Evolutionary conservation across 2,113 vertebrate species (phyloP).

Genomic region (Strix aluco): DNA sequence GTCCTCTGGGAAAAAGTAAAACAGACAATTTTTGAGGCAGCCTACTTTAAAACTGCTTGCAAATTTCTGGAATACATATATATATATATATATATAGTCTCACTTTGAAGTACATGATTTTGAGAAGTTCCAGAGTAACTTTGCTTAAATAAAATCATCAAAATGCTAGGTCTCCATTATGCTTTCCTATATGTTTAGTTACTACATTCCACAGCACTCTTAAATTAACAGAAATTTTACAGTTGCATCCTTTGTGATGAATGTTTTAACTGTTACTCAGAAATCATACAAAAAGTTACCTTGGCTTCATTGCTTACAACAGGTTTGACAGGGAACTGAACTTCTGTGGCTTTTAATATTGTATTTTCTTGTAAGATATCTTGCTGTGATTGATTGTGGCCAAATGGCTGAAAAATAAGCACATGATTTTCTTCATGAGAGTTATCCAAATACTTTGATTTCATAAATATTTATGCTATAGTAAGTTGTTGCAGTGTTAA

Average conservation of each 20-base stretch:
- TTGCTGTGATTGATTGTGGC: constrained; percentile 99
- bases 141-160: background rate
- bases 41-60: background rate
- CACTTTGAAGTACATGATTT: background rate
- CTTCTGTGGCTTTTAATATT: constrained; percentile 98
- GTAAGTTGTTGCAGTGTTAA: background rate
- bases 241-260: background rate
- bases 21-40: background rate
- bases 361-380: constrained; percentile 99
- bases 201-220: background rate
- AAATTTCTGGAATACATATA: background rate
- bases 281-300: constrained; percentile 74
- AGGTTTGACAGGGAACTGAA: constrained; percentile 98
- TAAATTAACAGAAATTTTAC: background rate
- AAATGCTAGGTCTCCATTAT: background rate
- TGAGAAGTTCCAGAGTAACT: background rate
- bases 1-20: background rate
- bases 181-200: background rate
- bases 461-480: background rate
- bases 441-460: constrained; percentile 8
- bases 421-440: constrained; percentile 41
- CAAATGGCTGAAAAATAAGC: constrained; percentile 88
- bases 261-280: background rate
- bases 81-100: background rate
- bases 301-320: constrained; percentile 98